Base-by-base conservation (phyloP, 2,113 vertebrate species). In the Neolamprologus tretocephalus region DNA sequence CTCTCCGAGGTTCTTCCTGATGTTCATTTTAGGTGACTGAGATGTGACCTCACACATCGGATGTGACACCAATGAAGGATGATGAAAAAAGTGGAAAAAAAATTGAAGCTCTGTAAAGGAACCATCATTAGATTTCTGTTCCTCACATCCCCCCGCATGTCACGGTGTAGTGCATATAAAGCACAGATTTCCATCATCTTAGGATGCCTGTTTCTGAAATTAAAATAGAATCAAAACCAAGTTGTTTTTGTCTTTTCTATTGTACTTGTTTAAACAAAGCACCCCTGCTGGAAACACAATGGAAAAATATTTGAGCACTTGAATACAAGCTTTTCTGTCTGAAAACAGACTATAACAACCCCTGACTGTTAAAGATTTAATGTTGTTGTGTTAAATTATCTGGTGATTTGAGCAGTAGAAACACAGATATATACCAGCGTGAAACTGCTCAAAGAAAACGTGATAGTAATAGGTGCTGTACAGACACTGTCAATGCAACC, bases 21-120 rank as follows among this genome's bases (percentile, higher is more conserved):
- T 94, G 94, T 79, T 94, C 92, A 90, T 89, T 95, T 95, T 87
- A 82, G 80, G 82, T 81, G 87, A 92, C 90, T 89, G 93, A 86
- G 84, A 93, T 57, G 78, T 89, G 86, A 92, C 88, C 84, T 82
- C 80, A 49, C 82, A 91, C 63, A 84, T 92, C n/a, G 7, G 81
- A 86, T 83, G 66, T 89, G 91, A 92, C 85, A 89, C 81, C 71
- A 14, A 4, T 47, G 73, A 17, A 81, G 51, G 54, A 40, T 21
- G 82, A 89, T 55, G 79, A 42, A 51, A 51, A 28, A 51, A 80
- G 55, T 9, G 16, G 9, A 35, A 33, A 28, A 35, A 68, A 23
- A 14, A 40, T 4, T 3, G 37, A 66, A 81, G 47, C 51, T 58
- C 47, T 28, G 8, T 68, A 31, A 58, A 71, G 31, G 42, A 80